Conservation (phyloP, 2,888 invertebrate species). For the Leptinotarsa juncta region DNA sequence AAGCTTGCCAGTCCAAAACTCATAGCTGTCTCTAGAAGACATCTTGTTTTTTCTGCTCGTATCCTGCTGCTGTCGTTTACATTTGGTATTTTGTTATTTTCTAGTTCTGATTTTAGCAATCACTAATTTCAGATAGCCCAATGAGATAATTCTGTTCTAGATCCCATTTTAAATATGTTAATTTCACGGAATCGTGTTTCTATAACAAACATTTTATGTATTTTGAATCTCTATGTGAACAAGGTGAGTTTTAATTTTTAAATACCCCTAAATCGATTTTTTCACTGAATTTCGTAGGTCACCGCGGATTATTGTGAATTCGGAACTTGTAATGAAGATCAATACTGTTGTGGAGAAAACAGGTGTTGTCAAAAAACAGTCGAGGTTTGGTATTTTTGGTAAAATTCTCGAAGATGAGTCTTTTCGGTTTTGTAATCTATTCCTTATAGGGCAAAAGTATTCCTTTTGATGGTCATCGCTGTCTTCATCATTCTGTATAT, state of each 20-base stretch:
- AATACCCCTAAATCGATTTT: background rate
- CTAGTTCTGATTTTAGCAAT: too few relatives aligned
- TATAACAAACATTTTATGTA: background rate
- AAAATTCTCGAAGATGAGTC: slow-evolving; percentile 32
- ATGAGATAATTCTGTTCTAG: too few relatives aligned
- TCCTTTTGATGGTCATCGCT: slow-evolving; percentile 53
- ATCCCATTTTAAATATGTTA: background rate
- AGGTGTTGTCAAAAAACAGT: slow-evolving; percentile 59
- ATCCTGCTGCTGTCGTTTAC: too few relatives aligned
- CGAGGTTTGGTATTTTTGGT: slow-evolving; percentile 62
- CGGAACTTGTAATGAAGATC: slow-evolving; percentile 57
- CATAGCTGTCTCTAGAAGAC: too few relatives aligned
- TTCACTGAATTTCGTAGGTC: slow-evolving; percentile 36
- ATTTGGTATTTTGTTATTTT: too few relatives aligned
- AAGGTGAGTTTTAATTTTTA: slow-evolving; percentile 5
- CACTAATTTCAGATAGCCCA: too few relatives aligned
- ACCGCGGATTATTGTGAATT: slow-evolving; percentile 59
- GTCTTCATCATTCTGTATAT: slow-evolving; percentile 49
- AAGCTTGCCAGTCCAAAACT: too few relatives aligned
- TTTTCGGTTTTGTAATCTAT: background rate
- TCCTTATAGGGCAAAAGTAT: slow-evolving; percentile 54
- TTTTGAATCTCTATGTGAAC: slow-evolving; percentile 4
- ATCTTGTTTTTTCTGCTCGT: too few relatives aligned
- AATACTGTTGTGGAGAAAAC: slow-evolving; percentile 62
- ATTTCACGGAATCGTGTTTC: background rate